Evolutionary conservation across 2,888 invertebrate species (phyloP).

Genomic region (Arge pagana): DNA sequence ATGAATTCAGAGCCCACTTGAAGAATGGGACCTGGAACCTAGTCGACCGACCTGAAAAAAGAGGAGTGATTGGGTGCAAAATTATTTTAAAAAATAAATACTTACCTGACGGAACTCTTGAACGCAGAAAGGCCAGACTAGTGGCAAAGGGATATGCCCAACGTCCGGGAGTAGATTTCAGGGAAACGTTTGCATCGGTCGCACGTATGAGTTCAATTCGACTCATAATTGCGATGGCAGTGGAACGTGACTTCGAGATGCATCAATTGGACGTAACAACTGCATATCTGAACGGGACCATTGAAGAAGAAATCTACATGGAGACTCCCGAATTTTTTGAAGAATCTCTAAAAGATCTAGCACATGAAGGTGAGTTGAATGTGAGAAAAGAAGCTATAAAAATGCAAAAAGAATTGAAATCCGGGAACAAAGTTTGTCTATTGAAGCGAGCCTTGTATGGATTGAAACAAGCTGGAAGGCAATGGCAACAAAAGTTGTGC

Average conservation of each 20-base stretch:
- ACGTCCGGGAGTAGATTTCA: constrained; percentile 21
- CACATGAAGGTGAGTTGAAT: background rate
- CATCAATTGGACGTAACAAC: constrained; percentile 27
- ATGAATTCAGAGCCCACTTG: constrained; percentile 19
- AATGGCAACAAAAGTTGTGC: constrained; percentile 9
- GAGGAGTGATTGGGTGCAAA: constrained; percentile 21
- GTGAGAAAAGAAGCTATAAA: background rate
- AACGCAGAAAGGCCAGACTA: constrained; percentile 22
- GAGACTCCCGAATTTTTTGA: constrained; percentile 5
- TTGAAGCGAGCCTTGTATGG: constrained; percentile 14
- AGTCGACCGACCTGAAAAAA: constrained; percentile 9
- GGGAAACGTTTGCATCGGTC: constrained; percentile 24
- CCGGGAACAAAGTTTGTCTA: constrained; percentile 3
- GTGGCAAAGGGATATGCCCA: constrained; percentile 27
- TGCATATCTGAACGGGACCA: constrained; percentile 27
- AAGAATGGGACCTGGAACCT: constrained; percentile 27
- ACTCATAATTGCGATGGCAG: constrained; percentile 22
- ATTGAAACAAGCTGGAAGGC: constrained; percentile 13
- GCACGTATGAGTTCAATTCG: constrained; percentile 23
- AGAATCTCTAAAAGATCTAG: constrained; percentile 9
- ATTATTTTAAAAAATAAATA: constrained; percentile 23
- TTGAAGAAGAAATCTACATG: constrained; percentile 17
- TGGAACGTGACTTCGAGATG: constrained; percentile 20
- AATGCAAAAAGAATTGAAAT: constrained; percentile 2
- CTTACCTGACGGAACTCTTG: background rate